Conservation (phyloP, 2,797 vertebrate genomes). For the Galago senegalensis region DNA sequence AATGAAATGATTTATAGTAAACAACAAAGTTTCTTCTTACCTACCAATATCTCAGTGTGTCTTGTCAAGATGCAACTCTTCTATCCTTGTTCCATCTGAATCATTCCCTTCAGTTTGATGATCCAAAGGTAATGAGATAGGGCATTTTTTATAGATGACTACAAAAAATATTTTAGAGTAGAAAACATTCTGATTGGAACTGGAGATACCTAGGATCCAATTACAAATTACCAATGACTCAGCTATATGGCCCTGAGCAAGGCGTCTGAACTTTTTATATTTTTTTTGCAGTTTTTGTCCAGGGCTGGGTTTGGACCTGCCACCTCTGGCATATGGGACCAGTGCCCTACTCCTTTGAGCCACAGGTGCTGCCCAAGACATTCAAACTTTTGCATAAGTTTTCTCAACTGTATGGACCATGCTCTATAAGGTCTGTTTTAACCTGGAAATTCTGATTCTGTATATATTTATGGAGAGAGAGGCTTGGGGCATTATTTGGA, state of each 20-base stretch:
- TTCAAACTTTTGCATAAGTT: not conserved
- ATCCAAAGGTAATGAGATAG: not conserved
- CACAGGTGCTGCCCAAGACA: too few species aligned
- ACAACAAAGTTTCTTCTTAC: conserved; percentile 50
- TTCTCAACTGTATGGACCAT: not conserved
- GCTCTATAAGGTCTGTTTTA: not conserved
- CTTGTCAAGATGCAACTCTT: conserved; percentile 28
- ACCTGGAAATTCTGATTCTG: not conserved
- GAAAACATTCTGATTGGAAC: not conserved
- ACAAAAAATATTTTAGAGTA: not conserved
- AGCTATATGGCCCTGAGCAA: not conserved
- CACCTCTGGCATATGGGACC: too few species aligned
- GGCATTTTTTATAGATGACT: conserved; percentile 13
- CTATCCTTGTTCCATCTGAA: not conserved
- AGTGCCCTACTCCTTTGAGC: too few species aligned
- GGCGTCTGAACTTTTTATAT: not conserved
- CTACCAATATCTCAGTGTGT: conserved; percentile 11
- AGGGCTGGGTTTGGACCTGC: too few species aligned
- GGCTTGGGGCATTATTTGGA: not conserved
- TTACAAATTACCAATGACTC: conserved; percentile 6
- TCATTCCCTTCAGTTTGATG: conserved; percentile 1
- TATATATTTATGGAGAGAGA: not conserved
- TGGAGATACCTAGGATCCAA: conserved; percentile 2
- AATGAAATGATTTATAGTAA: conserved; percentile 67
- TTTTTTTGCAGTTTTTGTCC: too few species aligned